These are phyloP conservation scores for Actias luna DNA, from an alignment of 2,888 invertebrate species.

Conservation along the genomic window DNA sequence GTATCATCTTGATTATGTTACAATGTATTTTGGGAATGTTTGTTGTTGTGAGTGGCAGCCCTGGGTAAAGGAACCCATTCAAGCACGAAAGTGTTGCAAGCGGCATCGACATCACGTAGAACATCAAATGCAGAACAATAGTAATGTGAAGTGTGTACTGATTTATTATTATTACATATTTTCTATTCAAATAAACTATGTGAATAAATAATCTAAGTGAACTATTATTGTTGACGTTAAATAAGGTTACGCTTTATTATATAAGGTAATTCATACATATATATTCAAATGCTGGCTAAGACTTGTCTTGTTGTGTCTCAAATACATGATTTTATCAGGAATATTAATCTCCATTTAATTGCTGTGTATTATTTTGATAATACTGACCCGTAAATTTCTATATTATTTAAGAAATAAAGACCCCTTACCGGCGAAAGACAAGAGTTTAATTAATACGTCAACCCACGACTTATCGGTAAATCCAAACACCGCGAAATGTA, in stretches of 20 bases:
- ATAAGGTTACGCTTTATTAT: too few species aligned
- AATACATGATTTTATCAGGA: too few species aligned
- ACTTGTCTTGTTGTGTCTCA: too few species aligned
- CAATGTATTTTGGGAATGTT: background rate
- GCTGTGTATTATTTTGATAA: too few species aligned
- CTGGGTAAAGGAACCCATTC: background rate
- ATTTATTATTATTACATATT: slow-evolving; percentile 4
- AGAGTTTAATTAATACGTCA: background rate
- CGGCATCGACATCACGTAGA: background rate
- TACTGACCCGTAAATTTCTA: background rate
- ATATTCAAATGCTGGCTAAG: too few species aligned
- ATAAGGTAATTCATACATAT: too few species aligned
- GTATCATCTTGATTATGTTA: background rate
- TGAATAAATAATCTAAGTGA: background rate
- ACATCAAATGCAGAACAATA: slow-evolving; percentile 3
- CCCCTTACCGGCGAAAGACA: background rate
- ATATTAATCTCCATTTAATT: too few species aligned
- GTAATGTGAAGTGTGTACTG: slow-evolving; percentile 11
- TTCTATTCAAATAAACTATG: background rate
- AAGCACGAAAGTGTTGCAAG: background rate
- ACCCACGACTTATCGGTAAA: background rate
- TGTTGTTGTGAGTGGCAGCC: background rate
- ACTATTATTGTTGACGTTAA: background rate
- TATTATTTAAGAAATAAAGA: background rate
- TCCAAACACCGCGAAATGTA: background rate